phyloP scores from a whole-genome alignment of 1,140 invertebrate genomes.

The Apis laboriosa region DNA sequence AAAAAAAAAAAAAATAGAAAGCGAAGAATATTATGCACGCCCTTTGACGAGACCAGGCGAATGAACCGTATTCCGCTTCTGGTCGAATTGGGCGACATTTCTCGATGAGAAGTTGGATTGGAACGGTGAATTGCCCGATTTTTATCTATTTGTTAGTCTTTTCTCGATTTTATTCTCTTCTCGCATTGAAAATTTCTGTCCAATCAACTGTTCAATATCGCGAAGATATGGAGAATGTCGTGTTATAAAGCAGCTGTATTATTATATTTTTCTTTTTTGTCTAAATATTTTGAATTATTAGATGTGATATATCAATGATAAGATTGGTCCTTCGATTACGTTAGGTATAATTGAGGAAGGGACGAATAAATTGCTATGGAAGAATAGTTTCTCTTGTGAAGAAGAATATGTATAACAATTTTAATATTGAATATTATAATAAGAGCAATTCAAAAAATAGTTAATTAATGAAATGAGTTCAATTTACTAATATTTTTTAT shows the following conservation, averaged over 20 bases:
- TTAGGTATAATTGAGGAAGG: no score
- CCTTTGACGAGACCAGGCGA: slow-evolving; percentile 19
- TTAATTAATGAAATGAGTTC: not conserved
- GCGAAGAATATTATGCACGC: slow-evolving; percentile 12
- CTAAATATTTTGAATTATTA: no score
- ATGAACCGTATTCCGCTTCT: slow-evolving; percentile 3
- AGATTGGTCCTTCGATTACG: no score
- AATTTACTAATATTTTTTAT: no score
- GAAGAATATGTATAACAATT: no score
- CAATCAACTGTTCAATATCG: not conserved
- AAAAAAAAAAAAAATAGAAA: not conserved
- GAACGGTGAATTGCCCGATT: slow-evolving; percentile 8
- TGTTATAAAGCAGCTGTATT: not conserved
- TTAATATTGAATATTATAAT: no score
- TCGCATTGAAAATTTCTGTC: not conserved
- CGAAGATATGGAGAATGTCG: not conserved
- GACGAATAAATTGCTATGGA: not conserved
- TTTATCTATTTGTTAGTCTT: not conserved
- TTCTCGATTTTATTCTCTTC: not conserved
- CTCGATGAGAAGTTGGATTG: slow-evolving; percentile 7
- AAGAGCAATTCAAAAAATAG: not conserved
- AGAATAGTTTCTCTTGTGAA: no score
- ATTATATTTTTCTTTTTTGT: no score
- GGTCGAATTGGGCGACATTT: slow-evolving; percentile 1
- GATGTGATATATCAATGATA: no score